Conservation (phyloP, 2,797 vertebrate species). For the Arnoldichthys spilopterus region DNA sequence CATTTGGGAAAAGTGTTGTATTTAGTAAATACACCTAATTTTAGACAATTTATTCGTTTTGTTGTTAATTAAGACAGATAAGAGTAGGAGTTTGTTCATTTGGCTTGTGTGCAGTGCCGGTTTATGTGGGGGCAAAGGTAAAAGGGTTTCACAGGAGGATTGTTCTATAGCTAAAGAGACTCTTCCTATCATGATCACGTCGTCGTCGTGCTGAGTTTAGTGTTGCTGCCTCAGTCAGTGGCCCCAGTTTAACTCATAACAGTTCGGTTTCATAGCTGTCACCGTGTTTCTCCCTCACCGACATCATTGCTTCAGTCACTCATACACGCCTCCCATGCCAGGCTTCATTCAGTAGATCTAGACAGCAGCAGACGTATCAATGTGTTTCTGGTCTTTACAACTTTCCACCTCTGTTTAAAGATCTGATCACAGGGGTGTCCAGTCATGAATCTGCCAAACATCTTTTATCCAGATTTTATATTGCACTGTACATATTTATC, state of each 20-base stretch:
- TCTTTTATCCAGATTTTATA: constrained; percentile 82
- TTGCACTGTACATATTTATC: constrained; percentile 72
- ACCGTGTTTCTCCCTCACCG: constrained; percentile 16
- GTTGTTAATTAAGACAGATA: constrained; percentile 7
- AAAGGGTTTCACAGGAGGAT: not conserved
- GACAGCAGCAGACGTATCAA: not conserved
- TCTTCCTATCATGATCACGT: not conserved
- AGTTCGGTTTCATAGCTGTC: not conserved
- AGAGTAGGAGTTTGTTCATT: constrained; percentile 6
- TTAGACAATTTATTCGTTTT: constrained; percentile 49
- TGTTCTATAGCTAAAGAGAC: not conserved
- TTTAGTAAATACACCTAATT: not conserved
- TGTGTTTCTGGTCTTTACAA: not conserved
- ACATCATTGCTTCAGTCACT: constrained; percentile 17
- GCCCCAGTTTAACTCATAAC: constrained; percentile 22
- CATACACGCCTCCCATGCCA: constrained; percentile 60
- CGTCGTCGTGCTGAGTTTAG: constrained; percentile 7
- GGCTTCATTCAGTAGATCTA: not conserved
- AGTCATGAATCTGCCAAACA: constrained; percentile 71
- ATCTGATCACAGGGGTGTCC: constrained; percentile 16
- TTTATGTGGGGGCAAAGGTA: not conserved
- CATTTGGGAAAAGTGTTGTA: not conserved
- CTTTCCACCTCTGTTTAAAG: constrained; percentile 4
- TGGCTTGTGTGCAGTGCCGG: constrained; percentile 2
- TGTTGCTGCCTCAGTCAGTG: constrained; percentile 1